A percentile compares a stretch with the other conserved stretches of the same genome.
Evolutionary conservation across 2,113 vertebrate genomes (phyloP).

Genomic region (Sporophila hypoxantha): DNA sequence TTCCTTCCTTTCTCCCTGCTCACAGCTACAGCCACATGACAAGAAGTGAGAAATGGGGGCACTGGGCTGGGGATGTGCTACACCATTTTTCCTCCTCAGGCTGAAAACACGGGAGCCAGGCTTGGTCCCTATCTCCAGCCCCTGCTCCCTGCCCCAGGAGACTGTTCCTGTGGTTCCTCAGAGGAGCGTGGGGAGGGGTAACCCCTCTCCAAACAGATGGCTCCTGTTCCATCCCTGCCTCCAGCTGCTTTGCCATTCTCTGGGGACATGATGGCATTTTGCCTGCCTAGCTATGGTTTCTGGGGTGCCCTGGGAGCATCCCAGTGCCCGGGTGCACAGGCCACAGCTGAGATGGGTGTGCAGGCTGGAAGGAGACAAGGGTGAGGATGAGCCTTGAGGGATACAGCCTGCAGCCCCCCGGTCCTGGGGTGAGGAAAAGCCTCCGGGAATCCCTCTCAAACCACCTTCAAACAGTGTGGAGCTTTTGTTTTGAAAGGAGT

Average conservation of each 20-base stretch:
- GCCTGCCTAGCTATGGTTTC: not conserved
- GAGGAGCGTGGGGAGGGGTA: not conserved
- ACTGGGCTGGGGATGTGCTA: not conserved
- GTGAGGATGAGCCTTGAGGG: not conserved
- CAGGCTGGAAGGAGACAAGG: not conserved
- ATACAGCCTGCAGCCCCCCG: not conserved
- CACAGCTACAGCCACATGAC: not conserved
- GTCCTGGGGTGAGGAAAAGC: not conserved
- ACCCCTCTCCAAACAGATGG: not conserved
- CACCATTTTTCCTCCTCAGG: not conserved
- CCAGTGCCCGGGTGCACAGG: rapidly evolving
- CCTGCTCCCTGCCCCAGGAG: not conserved
- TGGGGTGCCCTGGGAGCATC: not conserved
- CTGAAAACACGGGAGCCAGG: not conserved
- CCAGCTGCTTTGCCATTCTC: not conserved
- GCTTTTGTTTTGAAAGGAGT: not conserved
- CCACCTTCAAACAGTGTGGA: not conserved
- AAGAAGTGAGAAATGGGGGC: not conserved
- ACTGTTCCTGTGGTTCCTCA: not conserved
- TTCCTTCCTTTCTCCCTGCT: not conserved
- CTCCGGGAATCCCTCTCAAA: not conserved
- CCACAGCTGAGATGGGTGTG: not conserved
- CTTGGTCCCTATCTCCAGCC: not conserved
- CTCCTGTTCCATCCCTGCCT: not conserved
- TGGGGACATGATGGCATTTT: not conserved